A percentile compares a stretch with the other conserved stretches of the same genome.
Evolutionary conservation across 2,888 invertebrate species (phyloP).

Genomic region (Ryuthela nishihirai): DNA sequence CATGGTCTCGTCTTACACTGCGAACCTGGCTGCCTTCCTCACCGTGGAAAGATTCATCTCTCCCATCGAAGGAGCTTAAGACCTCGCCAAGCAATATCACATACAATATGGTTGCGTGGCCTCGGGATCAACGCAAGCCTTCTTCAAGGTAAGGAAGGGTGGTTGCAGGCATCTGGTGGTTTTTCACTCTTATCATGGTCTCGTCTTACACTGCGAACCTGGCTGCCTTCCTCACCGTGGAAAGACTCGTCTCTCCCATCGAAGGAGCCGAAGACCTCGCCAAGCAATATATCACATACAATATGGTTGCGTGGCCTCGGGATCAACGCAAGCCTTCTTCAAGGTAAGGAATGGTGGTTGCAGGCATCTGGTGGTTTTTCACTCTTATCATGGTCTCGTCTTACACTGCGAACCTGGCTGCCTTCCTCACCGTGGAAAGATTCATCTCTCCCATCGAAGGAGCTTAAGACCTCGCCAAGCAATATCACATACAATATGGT

Average conservation of each 20-base stretch:
- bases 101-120: constrained; percentile 92
- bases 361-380: constrained; percentile 91
- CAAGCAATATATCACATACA: constrained; percentile 94
- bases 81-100: constrained; percentile 91
- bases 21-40: constrained; percentile 89
- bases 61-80: constrained; percentile 92
- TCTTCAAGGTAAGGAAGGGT: constrained; percentile 82
- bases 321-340: constrained; percentile 92
- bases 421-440: constrained; percentile 81
- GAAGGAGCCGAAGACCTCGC: constrained; percentile 93
- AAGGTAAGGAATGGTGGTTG: constrained; percentile 82
- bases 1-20: constrained; percentile 95
- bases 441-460: constrained; percentile 76
- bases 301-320: constrained; percentile 86
- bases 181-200: constrained; percentile 91
- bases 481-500: constrained; percentile 96
- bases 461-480: constrained; percentile 92
- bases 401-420: constrained; percentile 92
- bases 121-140: constrained; percentile 89
- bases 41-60: constrained; percentile 69
- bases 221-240: constrained; percentile 89
- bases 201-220: constrained; percentile 94
- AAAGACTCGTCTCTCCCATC: constrained; percentile 68
- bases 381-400: constrained; percentile 93
- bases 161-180: constrained; percentile 89